Conservation (phyloP, 1,140 invertebrate genomes). For the Orchesella cincta region DNA sequence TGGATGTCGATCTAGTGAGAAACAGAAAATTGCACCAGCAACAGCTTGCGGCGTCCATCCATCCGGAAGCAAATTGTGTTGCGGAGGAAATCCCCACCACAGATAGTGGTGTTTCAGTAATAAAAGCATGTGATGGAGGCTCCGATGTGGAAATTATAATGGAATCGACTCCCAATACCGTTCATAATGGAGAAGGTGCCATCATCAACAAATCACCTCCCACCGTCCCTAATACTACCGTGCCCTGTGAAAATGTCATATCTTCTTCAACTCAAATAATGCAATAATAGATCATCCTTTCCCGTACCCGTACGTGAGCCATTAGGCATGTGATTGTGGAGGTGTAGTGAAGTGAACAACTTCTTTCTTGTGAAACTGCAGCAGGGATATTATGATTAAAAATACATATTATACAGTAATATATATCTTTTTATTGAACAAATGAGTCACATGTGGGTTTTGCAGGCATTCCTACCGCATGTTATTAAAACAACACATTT, state of each 20-base stretch:
- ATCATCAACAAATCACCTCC: background rate
- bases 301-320: background rate
- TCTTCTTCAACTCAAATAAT: background rate
- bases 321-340: too few species aligned
- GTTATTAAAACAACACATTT: too few species aligned
- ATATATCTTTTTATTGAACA: background rate
- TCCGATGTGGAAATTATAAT: background rate
- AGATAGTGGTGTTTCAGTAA: background rate
- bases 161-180: background rate
- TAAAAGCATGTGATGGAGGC: background rate
- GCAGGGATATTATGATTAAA: background rate
- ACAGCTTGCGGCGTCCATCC: slow-evolving; percentile 18
- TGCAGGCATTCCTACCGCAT: background rate
- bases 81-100: background rate
- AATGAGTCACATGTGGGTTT: background rate
- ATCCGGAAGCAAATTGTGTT: slow-evolving; percentile 12
- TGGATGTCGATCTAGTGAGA: too few species aligned
- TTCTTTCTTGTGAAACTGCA: too few species aligned
- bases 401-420: background rate
- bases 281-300: background rate
- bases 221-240: background rate
- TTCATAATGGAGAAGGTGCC: background rate
- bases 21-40: slow-evolving; percentile 25
- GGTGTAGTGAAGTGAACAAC: too few species aligned
- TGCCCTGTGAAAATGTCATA: background rate